Evolutionary conservation across 2,113 vertebrate genomes (phyloP).

Genomic region (Tetraodon nigroviridis): DNA sequence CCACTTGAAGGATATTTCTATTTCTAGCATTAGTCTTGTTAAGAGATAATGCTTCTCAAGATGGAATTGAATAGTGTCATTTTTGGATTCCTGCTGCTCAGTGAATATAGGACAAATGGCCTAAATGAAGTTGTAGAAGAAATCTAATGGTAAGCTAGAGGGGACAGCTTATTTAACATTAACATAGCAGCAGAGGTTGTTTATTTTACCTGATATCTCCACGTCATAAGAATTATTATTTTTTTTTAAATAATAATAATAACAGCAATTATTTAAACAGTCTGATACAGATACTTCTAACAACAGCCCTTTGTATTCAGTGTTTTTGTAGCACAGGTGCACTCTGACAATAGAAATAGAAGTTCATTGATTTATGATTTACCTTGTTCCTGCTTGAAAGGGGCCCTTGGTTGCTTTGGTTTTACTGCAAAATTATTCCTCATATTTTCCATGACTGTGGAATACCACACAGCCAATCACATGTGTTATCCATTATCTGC

Average conservation of each 20-base stretch:
- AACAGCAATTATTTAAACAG: not conserved
- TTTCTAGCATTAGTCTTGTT: not conserved
- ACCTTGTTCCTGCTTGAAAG: conserved; percentile 57
- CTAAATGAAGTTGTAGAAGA: too few relatives aligned
- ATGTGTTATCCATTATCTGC: conserved; percentile 67
- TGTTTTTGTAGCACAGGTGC: conserved; percentile 37
- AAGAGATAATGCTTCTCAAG: not conserved
- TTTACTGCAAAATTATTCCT: conserved; percentile 46
- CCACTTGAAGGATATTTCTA: not conserved
- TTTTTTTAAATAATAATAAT: too few relatives aligned
- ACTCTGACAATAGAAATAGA: conserved; percentile 36
- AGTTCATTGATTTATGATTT: conserved; percentile 47
- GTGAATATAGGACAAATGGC: too few relatives aligned
- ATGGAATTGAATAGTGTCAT: too few relatives aligned
- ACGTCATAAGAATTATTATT: not conserved
- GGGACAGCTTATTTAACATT: too few relatives aligned
- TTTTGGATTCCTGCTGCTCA: too few relatives aligned
- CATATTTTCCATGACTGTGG: conserved; percentile 67
- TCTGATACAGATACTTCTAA: conserved; percentile 9
- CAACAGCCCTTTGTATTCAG: conserved; percentile 5
- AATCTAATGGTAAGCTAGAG: too few relatives aligned
- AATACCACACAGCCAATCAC: conserved; percentile 56
- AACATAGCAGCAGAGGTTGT: not conserved
- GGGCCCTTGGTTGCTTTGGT: conserved; percentile 47
- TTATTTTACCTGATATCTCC: conserved; percentile 6